Evolutionary conservation across 2,113 vertebrate genomes (phyloP).

Genomic region (Stomatorhinus ivindoensis): DNA sequence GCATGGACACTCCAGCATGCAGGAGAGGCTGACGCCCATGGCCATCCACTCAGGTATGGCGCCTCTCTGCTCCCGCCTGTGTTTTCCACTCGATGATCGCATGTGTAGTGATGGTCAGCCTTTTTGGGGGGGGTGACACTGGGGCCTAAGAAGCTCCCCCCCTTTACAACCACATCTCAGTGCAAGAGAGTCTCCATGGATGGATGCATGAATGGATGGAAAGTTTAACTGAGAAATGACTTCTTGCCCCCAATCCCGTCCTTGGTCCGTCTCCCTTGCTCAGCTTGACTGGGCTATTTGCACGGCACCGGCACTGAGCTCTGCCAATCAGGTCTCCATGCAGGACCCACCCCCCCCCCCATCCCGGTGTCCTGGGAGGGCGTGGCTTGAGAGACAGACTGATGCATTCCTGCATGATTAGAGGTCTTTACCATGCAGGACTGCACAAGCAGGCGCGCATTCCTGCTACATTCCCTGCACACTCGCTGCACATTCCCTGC

Average conservation of each 20-base stretch:
- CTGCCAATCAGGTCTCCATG: not conserved
- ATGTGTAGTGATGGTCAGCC: not conserved
- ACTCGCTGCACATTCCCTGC: not conserved
- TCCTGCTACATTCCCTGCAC: not conserved
- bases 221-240: not conserved
- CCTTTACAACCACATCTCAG: not conserved
- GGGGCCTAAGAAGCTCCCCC: not conserved
- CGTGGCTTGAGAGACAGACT: not conserved
- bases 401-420: not conserved
- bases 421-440: not conserved
- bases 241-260: not conserved
- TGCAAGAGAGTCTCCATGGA: not conserved
- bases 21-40: slow-evolving; percentile 34
- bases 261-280: not conserved
- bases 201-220: not conserved
- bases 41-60: slow-evolving; percentile 54
- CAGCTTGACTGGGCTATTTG: not conserved
- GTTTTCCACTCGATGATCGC: not conserved
- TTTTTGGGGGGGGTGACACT: not conserved
- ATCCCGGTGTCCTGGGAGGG: not conserved
- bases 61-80: not conserved
- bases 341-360: not conserved
- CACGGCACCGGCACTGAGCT: not conserved
- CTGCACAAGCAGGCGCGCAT: not conserved
- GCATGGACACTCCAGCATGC: slow-evolving; percentile 37